phyloP scores from a whole-genome alignment of 2,888 invertebrate species.

The Cephus nigrinus region DNA sequence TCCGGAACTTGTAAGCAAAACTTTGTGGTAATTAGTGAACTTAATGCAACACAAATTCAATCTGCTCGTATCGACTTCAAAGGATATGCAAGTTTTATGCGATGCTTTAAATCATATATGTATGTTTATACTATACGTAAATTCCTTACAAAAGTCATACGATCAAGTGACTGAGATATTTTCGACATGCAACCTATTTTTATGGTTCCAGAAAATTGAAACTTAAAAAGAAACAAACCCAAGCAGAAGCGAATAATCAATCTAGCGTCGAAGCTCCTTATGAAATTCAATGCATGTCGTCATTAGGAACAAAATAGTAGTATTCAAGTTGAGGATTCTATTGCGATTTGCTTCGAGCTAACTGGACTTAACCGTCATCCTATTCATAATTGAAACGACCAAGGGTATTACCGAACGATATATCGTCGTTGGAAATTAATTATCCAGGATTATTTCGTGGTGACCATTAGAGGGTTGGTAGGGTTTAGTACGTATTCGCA shows the following conservation, averaged over 20 bases:
- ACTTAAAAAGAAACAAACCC: neutral
- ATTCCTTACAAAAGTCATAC: neutral
- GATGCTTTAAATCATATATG: neutral
- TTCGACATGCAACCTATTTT: neutral
- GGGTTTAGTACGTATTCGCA: neutral
- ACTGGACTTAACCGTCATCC: neutral
- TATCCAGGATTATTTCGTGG: constrained; percentile 38
- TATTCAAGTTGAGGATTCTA: neutral
- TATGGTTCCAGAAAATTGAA: neutral
- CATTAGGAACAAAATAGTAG: neutral
- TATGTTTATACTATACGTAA: too few relatives aligned
- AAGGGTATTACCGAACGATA: constrained; percentile 22
- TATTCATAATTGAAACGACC: neutral
- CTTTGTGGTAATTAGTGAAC: too few relatives aligned
- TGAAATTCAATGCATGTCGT: neutral
- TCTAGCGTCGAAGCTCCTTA: neutral
- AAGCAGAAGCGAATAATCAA: neutral
- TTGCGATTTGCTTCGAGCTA: neutral
- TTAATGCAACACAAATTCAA: neutral
- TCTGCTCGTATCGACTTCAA: neutral
- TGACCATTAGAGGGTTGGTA: constrained; percentile 25
- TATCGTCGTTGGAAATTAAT: constrained; percentile 35
- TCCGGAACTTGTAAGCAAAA: too few relatives aligned
- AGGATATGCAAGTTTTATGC: neutral
- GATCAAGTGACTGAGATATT: neutral